phyloP scores from a whole-genome alignment of 2,888 invertebrate genomes.

The Stomorhina lunata region DNA sequence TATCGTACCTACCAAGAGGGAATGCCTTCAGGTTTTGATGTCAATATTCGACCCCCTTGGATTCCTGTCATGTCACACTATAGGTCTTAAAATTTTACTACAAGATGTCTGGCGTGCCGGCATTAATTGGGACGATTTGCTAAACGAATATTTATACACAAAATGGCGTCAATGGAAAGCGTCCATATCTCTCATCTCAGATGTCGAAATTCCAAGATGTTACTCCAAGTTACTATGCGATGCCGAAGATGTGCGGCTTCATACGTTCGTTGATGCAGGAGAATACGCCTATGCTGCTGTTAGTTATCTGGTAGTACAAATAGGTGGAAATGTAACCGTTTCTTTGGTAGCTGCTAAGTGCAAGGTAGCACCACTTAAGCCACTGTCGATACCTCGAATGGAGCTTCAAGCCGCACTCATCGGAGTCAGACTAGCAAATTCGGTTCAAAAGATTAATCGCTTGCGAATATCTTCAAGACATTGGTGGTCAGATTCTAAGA shows the following conservation, averaged over 20 bases:
- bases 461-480: slow-evolving; percentile 8
- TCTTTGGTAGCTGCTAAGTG: slow-evolving; percentile 34
- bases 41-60: slow-evolving; percentile 63
- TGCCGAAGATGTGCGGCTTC: slow-evolving; percentile 12
- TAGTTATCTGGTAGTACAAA: slow-evolving; percentile 20
- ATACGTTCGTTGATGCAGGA: slow-evolving; percentile 52
- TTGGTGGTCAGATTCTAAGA: slow-evolving; percentile 55
- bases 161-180: slow-evolving; percentile 54
- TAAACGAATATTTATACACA: slow-evolving; percentile 9
- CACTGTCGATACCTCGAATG: slow-evolving; percentile 32
- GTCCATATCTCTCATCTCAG: slow-evolving; percentile 10
- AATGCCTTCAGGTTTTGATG: slow-evolving; percentile 59
- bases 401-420: slow-evolving; percentile 22
- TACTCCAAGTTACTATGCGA: not conserved
- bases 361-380: slow-evolving; percentile 57
- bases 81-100: slow-evolving; percentile 37
- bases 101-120: slow-evolving; percentile 49
- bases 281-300: slow-evolving; percentile 51
- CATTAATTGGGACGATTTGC: slow-evolving; percentile 49
- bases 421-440: slow-evolving; percentile 20
- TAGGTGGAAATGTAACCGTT: not conserved
- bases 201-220: slow-evolving; percentile 19
- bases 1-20: slow-evolving; percentile 53
- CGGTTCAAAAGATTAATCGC: slow-evolving; percentile 2
- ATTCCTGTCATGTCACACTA: slow-evolving; percentile 42